Base-by-base conservation (phyloP, 2,888 invertebrate genomes). In the Boloria euphrosyne region DNA sequence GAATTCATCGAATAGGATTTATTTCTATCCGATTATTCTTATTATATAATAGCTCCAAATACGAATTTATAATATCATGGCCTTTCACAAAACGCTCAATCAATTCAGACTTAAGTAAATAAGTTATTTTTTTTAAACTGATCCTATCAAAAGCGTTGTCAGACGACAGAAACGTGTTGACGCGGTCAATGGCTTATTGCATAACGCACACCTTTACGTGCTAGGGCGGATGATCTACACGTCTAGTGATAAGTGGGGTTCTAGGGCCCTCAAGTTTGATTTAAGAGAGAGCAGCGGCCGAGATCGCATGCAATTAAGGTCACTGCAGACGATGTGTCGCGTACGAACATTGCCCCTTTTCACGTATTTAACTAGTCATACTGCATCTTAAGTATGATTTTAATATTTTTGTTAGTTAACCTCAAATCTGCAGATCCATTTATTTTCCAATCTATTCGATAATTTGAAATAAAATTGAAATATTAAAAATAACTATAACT, bases 261-360 rank as follows among this genome's bases (percentile, higher is more conserved):
- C 84, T 89, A 90, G 91, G 91, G 89, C 90, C 85, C 76, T 79
- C 78, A 76, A 89, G 90, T 83, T 92, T 91, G 89, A 88, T 89
- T 91, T 90, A 84, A 91, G 90, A 90, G 90, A 91, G 90, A 91
- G 89, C 85, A 89, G 84, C 76, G 86, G 76, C 90, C 87, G 81
- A 87, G 87, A 87, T 89, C 78, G 81, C 79, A 73, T 73, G 81
- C 82, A 86, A 91, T 92, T 91, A 91, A 83, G 91, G 90, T 85
- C 90, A 87, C 71, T 84, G 84, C 82, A 89, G 80, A 83, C 84
- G 78, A 84, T 84, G 81, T 81, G 82, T 80, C 83, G 81, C 80
- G 78, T 72, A 73, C 74, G 73, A 77, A 72, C 75, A 67, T 76
- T 77, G 80, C 76, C 78, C 78, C 77, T 77, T 75, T 71, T 71